Evolutionary conservation across 1,140 invertebrate genomes (phyloP).

Genomic region (Scaptodrosophila lebanonensis): DNA sequence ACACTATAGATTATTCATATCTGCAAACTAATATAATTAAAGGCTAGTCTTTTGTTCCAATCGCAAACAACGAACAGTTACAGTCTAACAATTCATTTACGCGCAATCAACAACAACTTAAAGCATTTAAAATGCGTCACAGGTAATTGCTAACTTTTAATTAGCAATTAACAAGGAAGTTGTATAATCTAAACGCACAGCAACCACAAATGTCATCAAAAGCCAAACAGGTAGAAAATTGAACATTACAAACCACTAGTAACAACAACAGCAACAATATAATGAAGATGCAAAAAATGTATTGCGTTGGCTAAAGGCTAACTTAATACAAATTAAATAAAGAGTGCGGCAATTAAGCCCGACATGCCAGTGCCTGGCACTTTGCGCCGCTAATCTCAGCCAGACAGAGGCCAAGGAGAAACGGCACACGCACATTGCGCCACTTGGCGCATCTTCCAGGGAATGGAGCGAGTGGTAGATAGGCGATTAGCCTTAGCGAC

Average conservation of each 20-base stretch:
- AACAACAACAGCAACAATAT: slow-evolving; percentile 1
- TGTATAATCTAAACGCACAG: slow-evolving; percentile 34
- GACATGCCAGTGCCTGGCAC: slow-evolving; percentile 34
- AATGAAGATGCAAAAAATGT: slow-evolving; percentile 30
- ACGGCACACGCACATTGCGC: slow-evolving; percentile 34
- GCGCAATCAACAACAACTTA: too few species aligned
- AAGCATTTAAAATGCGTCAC: slow-evolving; percentile 29
- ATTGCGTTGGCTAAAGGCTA: neutral
- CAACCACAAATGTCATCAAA: slow-evolving; percentile 16
- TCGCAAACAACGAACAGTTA: too few species aligned
- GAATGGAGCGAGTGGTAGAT: slow-evolving; percentile 49
- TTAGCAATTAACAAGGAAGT: slow-evolving; percentile 37
- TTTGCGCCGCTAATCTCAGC: slow-evolving; percentile 42
- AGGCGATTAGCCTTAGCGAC: too few species aligned
- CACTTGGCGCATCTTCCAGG: slow-evolving; percentile 50
- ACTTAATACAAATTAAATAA: slow-evolving; percentile 62
- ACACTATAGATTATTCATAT: slow-evolving; percentile 15
- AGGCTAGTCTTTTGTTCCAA: too few species aligned
- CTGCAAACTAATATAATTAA: slow-evolving; percentile 33
- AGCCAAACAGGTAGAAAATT: slow-evolving; percentile 14
- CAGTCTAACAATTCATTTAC: slow-evolving; percentile 22
- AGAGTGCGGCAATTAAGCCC: slow-evolving; percentile 66
- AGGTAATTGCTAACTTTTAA: slow-evolving; percentile 43
- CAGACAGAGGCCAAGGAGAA: slow-evolving; percentile 13
- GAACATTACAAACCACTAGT: slow-evolving; percentile 5